Evolutionary conservation across 1,140 invertebrate species (phyloP).

Genomic region (Sitobion miscanthi): DNA sequence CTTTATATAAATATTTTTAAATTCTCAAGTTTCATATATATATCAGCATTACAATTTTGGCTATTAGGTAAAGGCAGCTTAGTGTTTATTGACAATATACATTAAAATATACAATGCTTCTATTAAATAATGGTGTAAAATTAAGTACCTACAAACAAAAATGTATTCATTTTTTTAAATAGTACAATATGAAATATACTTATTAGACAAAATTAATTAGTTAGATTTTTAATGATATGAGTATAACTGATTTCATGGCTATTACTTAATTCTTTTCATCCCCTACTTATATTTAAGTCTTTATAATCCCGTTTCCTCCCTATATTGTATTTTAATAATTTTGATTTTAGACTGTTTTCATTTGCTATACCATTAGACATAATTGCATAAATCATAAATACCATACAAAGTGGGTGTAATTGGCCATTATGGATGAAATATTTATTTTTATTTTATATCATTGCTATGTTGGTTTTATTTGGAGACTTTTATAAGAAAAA

Average conservation of each 20-base stretch:
- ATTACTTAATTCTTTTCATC: background rate
- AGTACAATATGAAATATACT: no score
- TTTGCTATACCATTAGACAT: slow-evolving; percentile 14
- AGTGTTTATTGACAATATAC: no score
- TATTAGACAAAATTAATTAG: no score
- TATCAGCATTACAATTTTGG: no score
- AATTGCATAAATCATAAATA: background rate
- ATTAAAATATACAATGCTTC: no score
- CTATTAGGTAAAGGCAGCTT: no score
- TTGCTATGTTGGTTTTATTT: slow-evolving; percentile 42
- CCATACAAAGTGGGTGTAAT: slow-evolving; percentile 17
- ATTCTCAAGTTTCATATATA: no score
- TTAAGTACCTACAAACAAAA: background rate
- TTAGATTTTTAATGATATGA: no score
- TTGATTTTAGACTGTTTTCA: slow-evolving; percentile 28
- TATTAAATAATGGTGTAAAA: background rate
- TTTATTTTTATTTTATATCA: slow-evolving; percentile 35
- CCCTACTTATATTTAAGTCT: background rate
- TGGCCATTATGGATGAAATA: slow-evolving; percentile 47
- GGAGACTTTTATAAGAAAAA: slow-evolving; percentile 41
- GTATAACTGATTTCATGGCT: background rate
- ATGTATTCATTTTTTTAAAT: background rate
- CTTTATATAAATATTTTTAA: no score
- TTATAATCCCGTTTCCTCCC: background rate
- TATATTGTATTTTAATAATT: background rate